A percentile compares a stretch with the other conserved stretches of the same genome.
phyloP scores from a whole-genome alignment of 2,797 vertebrate genomes.

The Petrocephalus schoutedeni region DNA sequence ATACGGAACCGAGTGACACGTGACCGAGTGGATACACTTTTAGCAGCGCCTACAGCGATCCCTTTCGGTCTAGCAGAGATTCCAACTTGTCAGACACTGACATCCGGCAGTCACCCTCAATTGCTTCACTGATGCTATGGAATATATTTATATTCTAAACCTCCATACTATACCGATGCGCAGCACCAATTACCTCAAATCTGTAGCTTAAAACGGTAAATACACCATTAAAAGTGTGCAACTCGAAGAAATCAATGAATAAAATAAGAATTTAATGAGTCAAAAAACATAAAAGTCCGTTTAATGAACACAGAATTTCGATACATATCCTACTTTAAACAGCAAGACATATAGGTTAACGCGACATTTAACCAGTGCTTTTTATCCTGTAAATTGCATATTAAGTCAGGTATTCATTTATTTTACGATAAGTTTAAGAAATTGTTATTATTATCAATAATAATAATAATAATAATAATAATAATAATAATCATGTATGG shows the following conservation, averaged over 20 bases:
- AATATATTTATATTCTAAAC: slow-evolving; percentile 19
- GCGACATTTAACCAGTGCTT: not conserved
- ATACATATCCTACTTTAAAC: too few species aligned
- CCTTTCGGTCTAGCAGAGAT: slow-evolving; percentile 69
- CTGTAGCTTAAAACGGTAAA: not conserved
- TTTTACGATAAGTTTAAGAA: not conserved
- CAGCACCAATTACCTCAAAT: not conserved
- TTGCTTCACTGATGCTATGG: slow-evolving; percentile 18
- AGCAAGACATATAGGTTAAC: not conserved
- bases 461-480: not conserved
- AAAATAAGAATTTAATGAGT: not conserved
- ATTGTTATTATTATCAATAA: not conserved
- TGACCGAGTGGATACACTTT: slow-evolving; percentile 57
- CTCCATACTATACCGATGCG: not conserved
- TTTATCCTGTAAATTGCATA: not conserved
- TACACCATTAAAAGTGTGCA: not conserved
- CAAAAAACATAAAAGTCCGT: not conserved
- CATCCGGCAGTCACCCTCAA: slow-evolving; percentile 10
- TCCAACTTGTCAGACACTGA: slow-evolving; percentile 43
- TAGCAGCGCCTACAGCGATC: slow-evolving; percentile 75
- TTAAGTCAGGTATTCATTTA: not conserved
- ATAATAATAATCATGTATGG: not conserved
- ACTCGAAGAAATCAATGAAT: not conserved
- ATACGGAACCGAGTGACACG: slow-evolving; percentile 52
- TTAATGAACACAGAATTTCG: too few species aligned